Evolutionary conservation across 1,140 invertebrate genomes (phyloP), one percentile per base, ranked within the genome.

Genomic region (Sweltsa coloradensis): DNA sequence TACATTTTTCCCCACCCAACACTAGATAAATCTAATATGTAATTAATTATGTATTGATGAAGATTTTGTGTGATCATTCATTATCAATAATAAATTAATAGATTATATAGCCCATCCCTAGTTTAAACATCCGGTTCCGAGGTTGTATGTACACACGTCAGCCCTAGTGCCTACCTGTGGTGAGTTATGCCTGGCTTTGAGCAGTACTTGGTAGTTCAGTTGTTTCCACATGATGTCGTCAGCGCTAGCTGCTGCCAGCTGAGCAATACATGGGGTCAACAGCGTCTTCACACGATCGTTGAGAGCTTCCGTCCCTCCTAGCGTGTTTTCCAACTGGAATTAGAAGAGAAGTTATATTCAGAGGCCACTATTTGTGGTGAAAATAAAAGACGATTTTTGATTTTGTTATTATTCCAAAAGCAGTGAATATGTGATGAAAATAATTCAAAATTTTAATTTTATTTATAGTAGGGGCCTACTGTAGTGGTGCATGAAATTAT

Each of bases 221-320:
- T 84, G 76, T 60, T 92, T 92, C 79, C 90, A 93, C 3, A 89
- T 59, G 0, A 81, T 75, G 60, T 94, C 89, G 57, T 94, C 90
- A 5, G 76, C 77, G 13, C 77, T 76, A 1, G 85, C 82, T n/a
- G 81, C 75, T 11, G 83, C 81, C 52, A 95, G 82, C 50, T 88
- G 78, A 9, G 81, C 78, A 41, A 94, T 72, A 58, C 86, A 88
- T 0, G 84, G 83, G 11, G 79, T 78, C 2, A 94, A 64, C 9
- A 81, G 60, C 16, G 78, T 67, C 24, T 62, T 68, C 0, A 82
- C 71, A 34, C 84, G 68, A 1, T 66, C 60, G 49, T 78, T 69
- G 57, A 80, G 79, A 24, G 55, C 58, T 16, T 71, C 70, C 51
- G 70, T 71, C n/a, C 70, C 76, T 24, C 75, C 79, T 21, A 86